These are phyloP conservation scores for Epizoanthus stellaris DNA, from an alignment of 92 coral and sea anemone species.

Conservation along the genomic window DNA sequence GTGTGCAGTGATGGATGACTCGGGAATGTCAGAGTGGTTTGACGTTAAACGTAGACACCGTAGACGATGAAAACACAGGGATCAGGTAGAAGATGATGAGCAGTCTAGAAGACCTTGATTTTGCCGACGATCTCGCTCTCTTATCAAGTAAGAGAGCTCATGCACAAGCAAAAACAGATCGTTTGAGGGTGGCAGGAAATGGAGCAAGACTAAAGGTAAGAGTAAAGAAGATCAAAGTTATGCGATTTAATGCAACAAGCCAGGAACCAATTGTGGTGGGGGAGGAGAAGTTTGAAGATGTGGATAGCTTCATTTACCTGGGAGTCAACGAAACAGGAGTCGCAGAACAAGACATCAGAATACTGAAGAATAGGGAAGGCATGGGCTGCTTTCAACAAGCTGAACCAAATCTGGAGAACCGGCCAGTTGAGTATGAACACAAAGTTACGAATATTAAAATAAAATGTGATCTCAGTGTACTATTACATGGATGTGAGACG, in stretches of 20 bases:
- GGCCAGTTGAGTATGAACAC: too few species aligned
- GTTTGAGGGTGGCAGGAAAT: constrained; percentile 9
- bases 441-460: too few species aligned
- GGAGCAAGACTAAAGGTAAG: not conserved
- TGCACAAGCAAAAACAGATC: not conserved
- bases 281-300: constrained; percentile 13
- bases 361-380: not conserved
- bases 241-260: constrained; percentile 19
- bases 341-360: too few species aligned
- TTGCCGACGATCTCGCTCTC: not conserved
- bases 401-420: too few species aligned
- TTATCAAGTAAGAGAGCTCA: not conserved
- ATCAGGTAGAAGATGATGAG: not conserved
- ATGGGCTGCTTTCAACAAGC: too few species aligned
- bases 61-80: not conserved
- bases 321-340: too few species aligned
- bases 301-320: too few species aligned
- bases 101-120: not conserved
- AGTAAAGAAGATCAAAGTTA: constrained; percentile 17
- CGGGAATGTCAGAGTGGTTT: not conserved
- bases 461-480: too few species aligned
- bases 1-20: too few species aligned
- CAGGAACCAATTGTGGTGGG: constrained; percentile 27
- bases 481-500: too few species aligned
- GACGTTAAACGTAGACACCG: not conserved